Conservation (phyloP, 2,113 vertebrate genomes). For the Cathartes aura region DNA sequence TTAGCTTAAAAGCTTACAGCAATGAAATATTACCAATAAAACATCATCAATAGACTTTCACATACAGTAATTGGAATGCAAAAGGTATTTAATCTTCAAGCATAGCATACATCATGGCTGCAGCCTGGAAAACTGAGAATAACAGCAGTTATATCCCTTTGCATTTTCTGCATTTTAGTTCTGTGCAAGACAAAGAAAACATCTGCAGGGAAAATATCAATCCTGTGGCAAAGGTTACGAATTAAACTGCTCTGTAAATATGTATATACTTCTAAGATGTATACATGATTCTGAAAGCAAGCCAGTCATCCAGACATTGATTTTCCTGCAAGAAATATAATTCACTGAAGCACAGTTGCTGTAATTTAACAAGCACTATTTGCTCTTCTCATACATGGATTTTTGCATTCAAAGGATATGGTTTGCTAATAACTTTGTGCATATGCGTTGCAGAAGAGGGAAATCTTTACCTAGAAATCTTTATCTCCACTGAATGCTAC, state of each 20-base stretch:
- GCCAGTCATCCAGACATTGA: background rate
- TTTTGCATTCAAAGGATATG: background rate
- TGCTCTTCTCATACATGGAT: background rate
- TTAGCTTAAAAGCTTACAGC: background rate
- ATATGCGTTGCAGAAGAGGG: background rate
- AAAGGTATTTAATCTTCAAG: conserved; percentile 24
- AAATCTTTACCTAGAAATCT: conserved; percentile 66
- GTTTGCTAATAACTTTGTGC: background rate
- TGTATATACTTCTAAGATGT: background rate
- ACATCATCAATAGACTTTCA: background rate
- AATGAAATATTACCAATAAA: conserved; percentile 47
- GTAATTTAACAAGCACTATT: background rate
- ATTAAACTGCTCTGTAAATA: conserved; percentile 12
- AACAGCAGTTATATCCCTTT: background rate
- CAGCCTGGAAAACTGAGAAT: background rate
- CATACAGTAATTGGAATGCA: conserved; percentile 12
- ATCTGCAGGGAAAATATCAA: background rate
- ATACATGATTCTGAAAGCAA: conserved; percentile 17
- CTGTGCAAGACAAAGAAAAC: background rate
- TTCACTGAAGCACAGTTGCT: background rate
- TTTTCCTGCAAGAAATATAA: conserved; percentile 6
- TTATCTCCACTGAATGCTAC: conserved; percentile 58
- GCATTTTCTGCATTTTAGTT: background rate
- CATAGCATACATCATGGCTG: background rate
- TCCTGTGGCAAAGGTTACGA: background rate